Evolutionary conservation across 2,888 invertebrate species (phyloP).

Genomic region (Morpho helenor): DNA sequence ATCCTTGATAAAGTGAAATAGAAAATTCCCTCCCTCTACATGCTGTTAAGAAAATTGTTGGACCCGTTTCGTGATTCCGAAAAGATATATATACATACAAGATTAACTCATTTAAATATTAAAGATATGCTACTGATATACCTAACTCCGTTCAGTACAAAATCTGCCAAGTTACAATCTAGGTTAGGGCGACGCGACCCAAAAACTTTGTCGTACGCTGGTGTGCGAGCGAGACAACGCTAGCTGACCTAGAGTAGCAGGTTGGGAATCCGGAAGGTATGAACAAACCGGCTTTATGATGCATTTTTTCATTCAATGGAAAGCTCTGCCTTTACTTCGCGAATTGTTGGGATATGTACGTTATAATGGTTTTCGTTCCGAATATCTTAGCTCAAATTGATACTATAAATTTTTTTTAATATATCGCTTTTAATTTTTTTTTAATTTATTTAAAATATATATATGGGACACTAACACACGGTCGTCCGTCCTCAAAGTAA

Average conservation of each 20-base stretch:
- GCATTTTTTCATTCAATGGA: conserved; percentile 78
- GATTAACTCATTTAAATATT: no score
- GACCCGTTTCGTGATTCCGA: no score
- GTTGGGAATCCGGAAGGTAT: conserved; percentile 78
- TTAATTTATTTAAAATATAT: no score
- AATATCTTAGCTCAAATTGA: neutral
- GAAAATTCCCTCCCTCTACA: no score
- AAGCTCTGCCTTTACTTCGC: conserved; percentile 63
- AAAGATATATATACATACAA: no score
- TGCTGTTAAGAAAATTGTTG: no score
- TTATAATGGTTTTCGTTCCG: conserved; percentile 33
- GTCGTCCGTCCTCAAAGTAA: no score
- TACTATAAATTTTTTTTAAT: neutral
- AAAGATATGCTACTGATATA: neutral
- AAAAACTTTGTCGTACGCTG: conserved; percentile 57
- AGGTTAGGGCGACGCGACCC: conserved; percentile 76
- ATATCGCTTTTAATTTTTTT: no score
- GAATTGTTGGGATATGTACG: conserved; percentile 37
- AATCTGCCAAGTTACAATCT: conserved; percentile 64
- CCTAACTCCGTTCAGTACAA: conserved; percentile 40
- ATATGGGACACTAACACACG: no score
- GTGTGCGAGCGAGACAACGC: conserved; percentile 55
- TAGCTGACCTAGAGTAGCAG: conserved; percentile 73
- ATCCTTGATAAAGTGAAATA: no score
- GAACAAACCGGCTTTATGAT: conserved; percentile 69